Percentiles rank a stretch among this genome's conserved stretches.
Conservation (phyloP, 2,797 vertebrate genomes). For the Danio tinwini region DNA sequence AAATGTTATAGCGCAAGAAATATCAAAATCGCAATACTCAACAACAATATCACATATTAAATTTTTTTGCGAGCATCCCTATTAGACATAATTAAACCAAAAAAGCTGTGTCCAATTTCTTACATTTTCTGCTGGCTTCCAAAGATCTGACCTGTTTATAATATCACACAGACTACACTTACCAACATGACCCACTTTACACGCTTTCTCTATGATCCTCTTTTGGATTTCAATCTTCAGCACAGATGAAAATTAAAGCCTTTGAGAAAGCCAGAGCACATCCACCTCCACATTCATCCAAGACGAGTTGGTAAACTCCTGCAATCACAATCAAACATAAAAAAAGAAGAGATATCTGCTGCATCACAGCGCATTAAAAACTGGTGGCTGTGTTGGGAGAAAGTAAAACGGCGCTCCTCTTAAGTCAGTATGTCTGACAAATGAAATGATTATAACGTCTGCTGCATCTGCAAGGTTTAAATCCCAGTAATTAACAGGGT, state of each 20-base stretch:
- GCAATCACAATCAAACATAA: neutral
- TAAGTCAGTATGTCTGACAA: conserved; percentile 24
- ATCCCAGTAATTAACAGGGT: conserved; percentile 75
- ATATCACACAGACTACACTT: neutral
- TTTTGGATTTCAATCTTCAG: neutral
- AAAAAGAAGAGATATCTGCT: neutral
- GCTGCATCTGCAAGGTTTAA: conserved; percentile 36
- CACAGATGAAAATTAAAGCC: neutral
- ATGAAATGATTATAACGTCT: conserved; percentile 35
- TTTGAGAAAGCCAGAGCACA: neutral
- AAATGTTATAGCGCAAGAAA: too few species aligned
- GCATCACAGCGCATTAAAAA: neutral
- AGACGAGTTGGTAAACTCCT: neutral
- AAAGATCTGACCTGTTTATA: neutral
- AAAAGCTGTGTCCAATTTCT: conserved; percentile 22
- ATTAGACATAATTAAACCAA: conserved; percentile 45
- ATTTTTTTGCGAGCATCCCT: too few species aligned
- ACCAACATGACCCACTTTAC: conserved; percentile 2
- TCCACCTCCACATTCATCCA: conserved; percentile 8
- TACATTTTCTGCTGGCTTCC: neutral
- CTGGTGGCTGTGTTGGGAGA: neutral
- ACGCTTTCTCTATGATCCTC: neutral
- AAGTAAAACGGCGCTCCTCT: conserved; percentile 6
- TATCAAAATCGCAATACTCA: too few species aligned
- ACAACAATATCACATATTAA: too few species aligned